Conservation (phyloP, 2,797 vertebrate species). For the Pangasius larnaudii region DNA sequence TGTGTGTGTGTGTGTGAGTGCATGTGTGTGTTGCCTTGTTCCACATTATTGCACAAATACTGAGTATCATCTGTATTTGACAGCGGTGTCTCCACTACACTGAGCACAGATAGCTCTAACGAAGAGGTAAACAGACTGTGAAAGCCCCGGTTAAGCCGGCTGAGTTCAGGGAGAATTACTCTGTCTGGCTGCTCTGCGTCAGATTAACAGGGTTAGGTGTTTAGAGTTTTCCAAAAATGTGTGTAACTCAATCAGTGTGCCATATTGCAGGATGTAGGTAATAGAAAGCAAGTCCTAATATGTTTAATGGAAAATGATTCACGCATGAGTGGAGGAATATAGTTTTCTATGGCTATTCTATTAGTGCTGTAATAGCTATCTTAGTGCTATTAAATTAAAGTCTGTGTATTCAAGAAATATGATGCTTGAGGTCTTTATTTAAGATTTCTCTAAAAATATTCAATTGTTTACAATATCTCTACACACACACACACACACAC, state of each 20-base stretch:
- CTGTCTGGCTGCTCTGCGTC: neutral
- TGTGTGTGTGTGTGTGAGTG: neutral
- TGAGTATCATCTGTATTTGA: slow-evolving; percentile 51
- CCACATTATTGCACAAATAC: slow-evolving; percentile 42
- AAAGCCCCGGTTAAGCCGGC: slow-evolving; percentile 25
- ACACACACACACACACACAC: neutral
- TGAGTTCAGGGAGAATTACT: slow-evolving; percentile 34
- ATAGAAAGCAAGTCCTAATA: neutral
- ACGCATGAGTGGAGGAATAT: slow-evolving; percentile 21
- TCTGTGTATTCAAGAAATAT: neutral
- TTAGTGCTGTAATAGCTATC: neutral
- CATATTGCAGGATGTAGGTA: slow-evolving; percentile 10
- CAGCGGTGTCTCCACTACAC: slow-evolving; percentile 36
- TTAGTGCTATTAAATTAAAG: slow-evolving; percentile 1
- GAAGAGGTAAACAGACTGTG: slow-evolving; percentile 38
- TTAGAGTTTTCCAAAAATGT: slow-evolving; percentile 32
- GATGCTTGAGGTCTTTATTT: neutral
- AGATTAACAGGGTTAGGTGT: slow-evolving; percentile 24
- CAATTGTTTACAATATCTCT: neutral
- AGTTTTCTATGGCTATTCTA: neutral
- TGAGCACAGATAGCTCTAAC: slow-evolving; percentile 46
- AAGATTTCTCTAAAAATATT: neutral
- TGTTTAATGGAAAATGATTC: slow-evolving; percentile 14
- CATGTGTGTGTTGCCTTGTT: slow-evolving; percentile 29
- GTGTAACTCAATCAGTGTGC: slow-evolving; percentile 25